Conservation (phyloP, 1,140 invertebrate species). For the Spodoptera frugiperda region DNA sequence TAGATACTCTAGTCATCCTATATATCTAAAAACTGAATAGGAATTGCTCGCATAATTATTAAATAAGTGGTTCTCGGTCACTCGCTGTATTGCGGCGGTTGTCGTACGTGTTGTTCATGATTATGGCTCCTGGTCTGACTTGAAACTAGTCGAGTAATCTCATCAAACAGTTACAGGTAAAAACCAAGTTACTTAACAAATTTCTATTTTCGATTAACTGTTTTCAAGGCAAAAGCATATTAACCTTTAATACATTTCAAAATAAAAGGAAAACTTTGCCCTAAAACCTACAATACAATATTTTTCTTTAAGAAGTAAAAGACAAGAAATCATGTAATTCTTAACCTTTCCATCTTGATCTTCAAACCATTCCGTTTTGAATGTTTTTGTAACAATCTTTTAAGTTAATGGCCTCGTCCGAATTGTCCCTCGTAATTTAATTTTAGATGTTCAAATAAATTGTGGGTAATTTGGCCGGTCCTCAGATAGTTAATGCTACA, state of each 20-base stretch:
- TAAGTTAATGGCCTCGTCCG: conserved; percentile 47
- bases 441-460: conserved; percentile 54
- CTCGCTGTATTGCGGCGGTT: too few species aligned
- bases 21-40: too few species aligned
- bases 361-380: conserved; percentile 34
- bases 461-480: conserved; percentile 47
- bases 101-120: too few species aligned
- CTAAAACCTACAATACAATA: not conserved
- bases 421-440: conserved; percentile 56
- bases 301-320: not conserved
- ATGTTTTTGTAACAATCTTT: conserved; percentile 51
- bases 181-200: too few species aligned
- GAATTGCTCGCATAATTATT: too few species aligned
- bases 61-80: too few species aligned
- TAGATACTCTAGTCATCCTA: too few species aligned
- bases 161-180: too few species aligned
- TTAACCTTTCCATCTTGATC: conserved; percentile 22
- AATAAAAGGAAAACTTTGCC: not conserved
- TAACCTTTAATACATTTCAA: not conserved
- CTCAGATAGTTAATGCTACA: conserved; percentile 47
- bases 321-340: not conserved
- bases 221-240: not conserved
- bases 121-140: too few species aligned
- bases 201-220: too few species aligned
- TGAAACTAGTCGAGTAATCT: too few species aligned